Base-by-base conservation (phyloP, 2,888 invertebrate species). In the Microplitis manilae region DNA sequence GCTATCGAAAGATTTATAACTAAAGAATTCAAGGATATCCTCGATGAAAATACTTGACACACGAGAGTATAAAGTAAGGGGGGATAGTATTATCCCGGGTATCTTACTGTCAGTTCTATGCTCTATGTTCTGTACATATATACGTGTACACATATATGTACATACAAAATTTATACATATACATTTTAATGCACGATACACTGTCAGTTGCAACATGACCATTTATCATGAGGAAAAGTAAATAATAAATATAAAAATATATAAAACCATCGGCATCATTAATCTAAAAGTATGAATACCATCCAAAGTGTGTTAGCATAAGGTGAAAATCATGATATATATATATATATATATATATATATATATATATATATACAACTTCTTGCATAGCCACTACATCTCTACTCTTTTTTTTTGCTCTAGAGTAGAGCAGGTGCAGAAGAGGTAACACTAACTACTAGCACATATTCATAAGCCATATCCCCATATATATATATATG, bases 1-100 rank as follows among this genome's bases (percentile, higher is more conserved):
- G 50, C 50, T 62, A 74, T 50, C 40, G 15, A 68, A 77, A 79
- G 78, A 81, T 81, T 81, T 79, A 81, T 81, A 77, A 77, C 77
- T 78, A 77, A 77, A 76, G 77, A 81, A 79, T 69, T 78, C 76
- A 75, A 81, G 76, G 76, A 77, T 68, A 71, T 75, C 75, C 68
- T 74, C 70, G 77, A 73, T 77, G 76, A 77, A 79, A 79, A 81
- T 79, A 77, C 75, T 77, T 65, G 60, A 60, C 73, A 72, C 39
- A 60, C 60, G 68, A 30, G 60, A 71, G 39, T 40, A 59, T 61
- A 70, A 40, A 64, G 68, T 15, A 62, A 75, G 40, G 39, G 41
- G 50, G 20, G 69, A 69, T 50, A 50, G 13, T 9, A 50, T 50
- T 13, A 50, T 50, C 50, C 50, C 50, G 50, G 50, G 13, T 50